Base-by-base conservation (phyloP, 2,888 invertebrate genomes). In the Pristionchus japonicus region DNA sequence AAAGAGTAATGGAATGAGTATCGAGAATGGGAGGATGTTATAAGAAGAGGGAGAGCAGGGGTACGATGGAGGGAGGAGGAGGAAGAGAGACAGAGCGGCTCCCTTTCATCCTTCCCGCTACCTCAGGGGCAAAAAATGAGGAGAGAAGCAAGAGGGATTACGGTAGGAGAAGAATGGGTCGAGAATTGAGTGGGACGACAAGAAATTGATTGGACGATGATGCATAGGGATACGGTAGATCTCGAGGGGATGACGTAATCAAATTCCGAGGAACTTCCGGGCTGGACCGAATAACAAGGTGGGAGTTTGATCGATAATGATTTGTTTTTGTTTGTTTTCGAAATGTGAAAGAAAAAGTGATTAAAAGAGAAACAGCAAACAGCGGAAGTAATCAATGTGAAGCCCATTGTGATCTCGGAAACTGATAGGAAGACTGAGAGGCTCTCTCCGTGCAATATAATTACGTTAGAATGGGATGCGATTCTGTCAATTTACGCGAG, bases 1-100 rank as follows among this genome's bases (percentile, higher is more conserved):
- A 85, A 64, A 64, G 86, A 70, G 47, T 52, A 86, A 85, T 47
- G 49, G 57, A 47, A 86, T 86, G 86, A 70, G 85, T 85, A 85
- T 49, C 43, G 64, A 49, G 49, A 61, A 85, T 43, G 43, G 85
- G 49, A 37, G 61, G 67, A 43, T 47, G 74, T 49, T 47, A 86
- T 86, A 61, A 86, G 49, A 52, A 52, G 52, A 80, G 49, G 57
- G 57, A 47, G 74, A 64, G 86, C 15, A 27, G 86, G 34, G 49
- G 86, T 49, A 85, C 40, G 85, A 85, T 85, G 86, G 52, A 86
- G 34, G 86, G 77, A 86, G 61, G 27, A 34, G 52, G 57, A 87
- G 77, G 40, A 49, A 34, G 61, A 57, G 57, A 13, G 86, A 70
- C n/a, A 49, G 70, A 74, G 49, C 31, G 87, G 49, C 13, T 1